Percentiles rank a stretch among this genome's conserved stretches.
Conservation (phyloP, 2,113 vertebrate species). For the Nymphicus hollandicus region DNA sequence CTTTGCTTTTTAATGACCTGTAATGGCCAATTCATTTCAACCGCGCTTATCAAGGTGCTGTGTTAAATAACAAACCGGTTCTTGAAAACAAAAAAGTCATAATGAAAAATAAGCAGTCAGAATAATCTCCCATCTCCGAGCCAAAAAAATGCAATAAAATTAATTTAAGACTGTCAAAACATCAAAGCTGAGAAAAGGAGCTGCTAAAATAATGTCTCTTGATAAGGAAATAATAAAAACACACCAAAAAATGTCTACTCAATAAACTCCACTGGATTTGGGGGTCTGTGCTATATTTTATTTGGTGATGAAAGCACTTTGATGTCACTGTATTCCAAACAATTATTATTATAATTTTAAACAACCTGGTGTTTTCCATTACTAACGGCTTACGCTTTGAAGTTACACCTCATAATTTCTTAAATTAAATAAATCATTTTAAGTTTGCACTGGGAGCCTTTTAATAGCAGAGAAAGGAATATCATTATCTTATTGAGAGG, state of each 20-base stretch:
- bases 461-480: conserved; percentile 89
- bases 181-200: conserved; percentile 77
- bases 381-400: conserved; percentile 84
- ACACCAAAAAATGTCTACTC: conserved; percentile 69
- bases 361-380: conserved; percentile 89
- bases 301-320: conserved; percentile 85
- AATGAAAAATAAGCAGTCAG: conserved; percentile 72
- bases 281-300: conserved; percentile 75
- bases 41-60: conserved; percentile 64
- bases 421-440: conserved; percentile 91
- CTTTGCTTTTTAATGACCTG: conserved; percentile 64
- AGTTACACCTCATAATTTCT: conserved; percentile 90
- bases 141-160: conserved; percentile 76
- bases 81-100: conserved; percentile 61
- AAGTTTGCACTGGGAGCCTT: conserved; percentile 87
- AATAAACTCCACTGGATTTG: conserved; percentile 73
- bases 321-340: conserved; percentile 85
- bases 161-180: conserved; percentile 75
- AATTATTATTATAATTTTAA: conserved; percentile 89
- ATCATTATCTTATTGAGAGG: conserved; percentile 90
- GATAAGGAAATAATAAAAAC: conserved; percentile 78
- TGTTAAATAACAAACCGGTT: conserved; percentile 68
- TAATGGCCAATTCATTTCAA: conserved; percentile 64
- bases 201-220: conserved; percentile 73
- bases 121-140: conserved; percentile 69